These are phyloP conservation scores for Suricata suricatta DNA, from an alignment of 2,113 vertebrate species.

Conservation along the genomic window DNA sequence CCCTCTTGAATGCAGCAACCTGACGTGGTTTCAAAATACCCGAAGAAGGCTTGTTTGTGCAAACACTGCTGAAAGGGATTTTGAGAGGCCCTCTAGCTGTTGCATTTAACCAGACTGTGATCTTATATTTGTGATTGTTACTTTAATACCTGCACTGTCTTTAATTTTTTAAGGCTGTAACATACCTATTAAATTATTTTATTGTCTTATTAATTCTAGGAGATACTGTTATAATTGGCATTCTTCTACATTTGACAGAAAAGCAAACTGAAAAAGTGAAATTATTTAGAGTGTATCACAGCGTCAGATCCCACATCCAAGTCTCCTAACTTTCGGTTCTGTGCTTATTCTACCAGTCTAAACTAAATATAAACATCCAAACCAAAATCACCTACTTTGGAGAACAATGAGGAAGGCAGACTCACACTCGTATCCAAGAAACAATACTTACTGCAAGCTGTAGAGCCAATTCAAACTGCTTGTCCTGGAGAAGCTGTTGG, in stretches of 20 bases:
- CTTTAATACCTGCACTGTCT: neutral
- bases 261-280: neutral
- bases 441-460: constrained; percentile 94
- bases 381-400: neutral
- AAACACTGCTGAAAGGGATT: neutral
- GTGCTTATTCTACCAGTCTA: neutral
- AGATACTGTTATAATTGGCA: neutral
- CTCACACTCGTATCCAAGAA: neutral
- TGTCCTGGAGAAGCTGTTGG: constrained; percentile 97
- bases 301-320: neutral
- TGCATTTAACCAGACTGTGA: neutral
- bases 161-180: neutral
- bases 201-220: neutral
- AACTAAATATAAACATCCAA: neutral
- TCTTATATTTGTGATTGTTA: neutral
- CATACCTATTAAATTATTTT: constrained; percentile 9
- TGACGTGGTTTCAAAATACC: neutral
- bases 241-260: neutral
- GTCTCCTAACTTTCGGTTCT: neutral
- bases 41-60: neutral
- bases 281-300: neutral
- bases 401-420: neutral
- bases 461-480: constrained; percentile 98
- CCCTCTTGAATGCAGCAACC: neutral
- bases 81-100: neutral